A percentile compares a stretch with the other conserved stretches of the same genome.
phyloP scores from a whole-genome alignment of 2,888 invertebrate genomes.

The Tiliacea citrago region DNA sequence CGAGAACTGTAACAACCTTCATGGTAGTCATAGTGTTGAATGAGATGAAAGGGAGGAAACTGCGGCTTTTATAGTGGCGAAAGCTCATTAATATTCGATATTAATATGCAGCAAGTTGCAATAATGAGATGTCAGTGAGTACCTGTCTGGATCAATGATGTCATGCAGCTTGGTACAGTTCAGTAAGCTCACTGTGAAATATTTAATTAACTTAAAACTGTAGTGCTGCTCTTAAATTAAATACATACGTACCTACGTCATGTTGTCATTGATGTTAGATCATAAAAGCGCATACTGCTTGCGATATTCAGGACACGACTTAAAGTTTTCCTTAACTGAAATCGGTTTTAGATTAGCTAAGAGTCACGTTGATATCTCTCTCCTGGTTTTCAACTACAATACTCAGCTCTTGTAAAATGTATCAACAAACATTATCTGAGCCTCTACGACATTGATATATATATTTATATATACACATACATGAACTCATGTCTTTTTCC shows the following conservation, averaged over 20 bases:
- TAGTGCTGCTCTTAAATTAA: neutral
- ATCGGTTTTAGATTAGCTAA: too few relatives aligned
- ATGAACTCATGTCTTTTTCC: too few relatives aligned
- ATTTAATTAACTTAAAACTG: constrained; percentile 1
- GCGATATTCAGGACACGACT: too few relatives aligned
- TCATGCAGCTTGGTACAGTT: constrained; percentile 46
- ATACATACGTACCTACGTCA: neutral
- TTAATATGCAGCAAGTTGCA: constrained; percentile 46
- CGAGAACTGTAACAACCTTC: constrained; percentile 43
- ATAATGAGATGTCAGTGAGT: constrained; percentile 54
- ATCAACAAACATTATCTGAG: too few relatives aligned
- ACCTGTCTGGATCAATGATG: constrained; percentile 56
- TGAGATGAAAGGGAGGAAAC: constrained; percentile 16
- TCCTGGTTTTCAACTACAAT: neutral
- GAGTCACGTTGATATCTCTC: neutral
- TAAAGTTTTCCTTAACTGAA: neutral
- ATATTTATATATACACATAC: too few relatives aligned
- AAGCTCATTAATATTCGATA: constrained; percentile 63
- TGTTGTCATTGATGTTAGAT: neutral
- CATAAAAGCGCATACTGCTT: neutral
- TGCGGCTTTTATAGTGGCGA: constrained; percentile 62
- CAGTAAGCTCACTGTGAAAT: neutral
- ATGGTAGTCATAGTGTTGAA: constrained; percentile 30
- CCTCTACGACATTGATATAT: too few relatives aligned
- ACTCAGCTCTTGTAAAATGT: neutral